Evolutionary conservation across 2,797 vertebrate species (phyloP), one percentile per base, ranked within the genome.

Genomic region (Peromyscus eremicus): DNA sequence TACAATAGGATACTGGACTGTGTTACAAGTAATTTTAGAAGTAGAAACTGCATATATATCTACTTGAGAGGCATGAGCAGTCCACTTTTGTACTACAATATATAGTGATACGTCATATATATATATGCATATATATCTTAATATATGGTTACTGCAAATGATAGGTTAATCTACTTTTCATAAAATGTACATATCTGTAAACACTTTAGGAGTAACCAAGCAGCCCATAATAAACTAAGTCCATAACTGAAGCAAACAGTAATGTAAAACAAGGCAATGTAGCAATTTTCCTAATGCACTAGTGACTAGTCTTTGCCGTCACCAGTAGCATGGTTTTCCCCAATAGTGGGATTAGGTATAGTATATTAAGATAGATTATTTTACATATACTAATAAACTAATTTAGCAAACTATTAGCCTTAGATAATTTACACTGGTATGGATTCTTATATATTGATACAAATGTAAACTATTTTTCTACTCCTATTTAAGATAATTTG

Each of bases 21-120:
- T 60, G 40, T 46, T 32, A 64, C 46, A 37, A 37, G 40, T 68
- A 77, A 64, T 89, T 97, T 94, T 23, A 83, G 49, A 96, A 73
- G 13, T 49, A 16, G 68, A 89, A 43, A 27, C 13, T 60, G n/a
- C 27, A 5, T 16, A 62, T 32, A 5, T 89, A 73, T 52, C 23
- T 91, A 37, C 57, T 91, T 82, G 46, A 66, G 52, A 49, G 27
- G 23, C 23, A 80, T 60, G 40, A 92, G 29, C 10, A 49, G 76
- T 55, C 43, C 34, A 37, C 57, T 11, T 92, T 84, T 92, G 52
- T 34, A 76, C 11, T 23, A 94, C 21, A 93, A 71, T 57, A 49
- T 77, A 52, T 5, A 66, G 10, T 23, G 9, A 40, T 6, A 52
- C 29, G 6, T 52, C 66, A 37, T 37, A 52, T 49, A 27, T 37